Conservation (phyloP, 2,113 vertebrate genomes). For the Notiomystis cincta region DNA sequence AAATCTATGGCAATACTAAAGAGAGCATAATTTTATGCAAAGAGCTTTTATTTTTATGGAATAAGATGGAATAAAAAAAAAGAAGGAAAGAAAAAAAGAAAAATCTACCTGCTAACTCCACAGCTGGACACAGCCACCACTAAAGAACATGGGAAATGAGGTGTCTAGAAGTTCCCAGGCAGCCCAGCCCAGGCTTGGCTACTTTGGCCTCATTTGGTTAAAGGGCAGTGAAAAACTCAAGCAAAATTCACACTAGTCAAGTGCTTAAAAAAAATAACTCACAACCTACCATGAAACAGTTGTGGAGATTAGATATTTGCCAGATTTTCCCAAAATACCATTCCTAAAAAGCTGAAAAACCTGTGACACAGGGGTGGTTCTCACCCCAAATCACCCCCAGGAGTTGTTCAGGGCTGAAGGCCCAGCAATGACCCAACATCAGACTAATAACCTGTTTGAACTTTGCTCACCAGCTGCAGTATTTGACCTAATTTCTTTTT, state of each 20-base stretch:
- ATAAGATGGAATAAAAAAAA: background rate
- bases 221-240: background rate
- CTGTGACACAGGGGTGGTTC: background rate
- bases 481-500: background rate
- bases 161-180: background rate
- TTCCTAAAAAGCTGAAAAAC: background rate
- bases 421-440: background rate
- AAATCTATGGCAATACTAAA: background rate
- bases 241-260: background rate
- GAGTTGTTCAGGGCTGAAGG: background rate
- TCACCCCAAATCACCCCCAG: background rate
- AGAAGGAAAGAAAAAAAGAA: background rate
- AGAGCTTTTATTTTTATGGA: background rate
- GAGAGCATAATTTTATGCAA: background rate
- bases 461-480: background rate
- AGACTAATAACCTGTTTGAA: background rate
- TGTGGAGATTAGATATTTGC: background rate
- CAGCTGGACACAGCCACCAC: background rate
- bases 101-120: background rate
- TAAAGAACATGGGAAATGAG: fast-evolving
- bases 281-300: background rate
- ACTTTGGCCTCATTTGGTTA: background rate
- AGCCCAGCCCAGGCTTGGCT: background rate
- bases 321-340: background rate
- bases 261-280: background rate